A percentile compares a stretch with the other conserved stretches of the same genome.
These are phyloP conservation scores for Scaptomyza graminum DNA, from an alignment of 1,140 invertebrate genomes.

Conservation along the genomic window DNA sequence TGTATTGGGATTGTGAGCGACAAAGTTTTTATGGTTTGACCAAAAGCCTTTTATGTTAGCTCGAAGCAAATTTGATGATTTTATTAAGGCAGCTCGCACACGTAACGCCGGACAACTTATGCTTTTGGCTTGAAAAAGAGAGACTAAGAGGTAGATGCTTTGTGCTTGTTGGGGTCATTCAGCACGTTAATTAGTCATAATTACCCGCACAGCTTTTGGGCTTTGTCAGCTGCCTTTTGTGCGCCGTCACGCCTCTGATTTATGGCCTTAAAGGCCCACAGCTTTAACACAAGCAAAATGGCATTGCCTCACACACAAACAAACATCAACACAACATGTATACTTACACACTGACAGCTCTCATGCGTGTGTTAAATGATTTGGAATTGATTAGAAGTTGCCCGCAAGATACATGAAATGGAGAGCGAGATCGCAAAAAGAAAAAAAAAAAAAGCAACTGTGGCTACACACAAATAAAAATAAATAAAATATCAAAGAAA, in stretches of 20 bases:
- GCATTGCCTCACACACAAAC: constrained; percentile 22
- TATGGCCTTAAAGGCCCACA: constrained; percentile 69
- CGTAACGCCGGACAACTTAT: constrained; percentile 43
- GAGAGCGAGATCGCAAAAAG: neutral
- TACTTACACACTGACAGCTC: constrained; percentile 55
- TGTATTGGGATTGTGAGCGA: constrained; percentile 40
- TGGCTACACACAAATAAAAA: constrained; percentile 64
- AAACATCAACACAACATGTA: neutral
- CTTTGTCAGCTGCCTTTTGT: constrained; percentile 76
- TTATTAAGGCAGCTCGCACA: constrained; percentile 65
- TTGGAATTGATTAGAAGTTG: constrained; percentile 77
- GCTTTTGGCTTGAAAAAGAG: neutral
- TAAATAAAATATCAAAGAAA: constrained; percentile 81
- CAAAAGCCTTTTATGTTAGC: constrained; percentile 67
- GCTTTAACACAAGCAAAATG: constrained; percentile 73
- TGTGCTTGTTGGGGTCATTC: constrained; percentile 24
- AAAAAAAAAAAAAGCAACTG: constrained; percentile 6
- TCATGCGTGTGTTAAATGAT: constrained; percentile 78
- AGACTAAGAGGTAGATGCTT: neutral
- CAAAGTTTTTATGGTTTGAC: constrained; percentile 52
- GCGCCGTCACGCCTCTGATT: constrained; percentile 77
- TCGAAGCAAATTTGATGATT: constrained; percentile 76
- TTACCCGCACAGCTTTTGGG: constrained; percentile 76
- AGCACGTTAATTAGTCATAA: constrained; percentile 78
- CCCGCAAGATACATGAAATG: constrained; percentile 37